Conservation (phyloP, 2,797 vertebrate species). For the Pipistrellus pipistrellus region DNA sequence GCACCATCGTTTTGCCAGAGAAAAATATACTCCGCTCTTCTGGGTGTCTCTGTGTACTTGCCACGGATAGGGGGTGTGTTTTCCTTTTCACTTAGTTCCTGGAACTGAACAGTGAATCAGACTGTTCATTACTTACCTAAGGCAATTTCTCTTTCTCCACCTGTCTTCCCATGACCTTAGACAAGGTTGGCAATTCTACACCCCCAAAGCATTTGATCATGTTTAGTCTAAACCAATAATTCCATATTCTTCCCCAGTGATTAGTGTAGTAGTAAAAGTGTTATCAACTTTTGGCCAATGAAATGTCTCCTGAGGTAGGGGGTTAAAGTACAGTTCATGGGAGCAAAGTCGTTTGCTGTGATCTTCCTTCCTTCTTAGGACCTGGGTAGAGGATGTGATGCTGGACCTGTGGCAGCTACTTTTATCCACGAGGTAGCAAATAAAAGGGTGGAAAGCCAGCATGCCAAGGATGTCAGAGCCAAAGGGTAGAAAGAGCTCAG, state of each 20-base stretch:
- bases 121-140: not conserved
- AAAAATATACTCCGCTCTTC: not conserved
- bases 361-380: not conserved
- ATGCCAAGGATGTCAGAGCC: not conserved
- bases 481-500: not conserved
- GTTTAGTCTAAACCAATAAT: not conserved
- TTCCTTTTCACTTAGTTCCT: slow-evolving; percentile 52
- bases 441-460: not conserved
- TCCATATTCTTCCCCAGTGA: not conserved
- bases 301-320: not conserved
- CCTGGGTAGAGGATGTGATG: not conserved
- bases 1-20: not conserved
- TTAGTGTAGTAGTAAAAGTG: not conserved
- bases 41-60: not conserved
- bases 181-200: not conserved
- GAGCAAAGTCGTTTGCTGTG: not conserved
- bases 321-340: not conserved
- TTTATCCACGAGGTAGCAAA: not conserved
- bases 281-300: not conserved
- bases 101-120: not conserved
- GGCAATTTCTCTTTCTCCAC: not conserved
- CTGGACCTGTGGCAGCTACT: not conserved
- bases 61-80: not conserved
- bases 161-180: not conserved
- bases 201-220: not conserved